Evolutionary conservation across 1,140 invertebrate species (phyloP).

Genomic region (Aporrectodea caliginosa): DNA sequence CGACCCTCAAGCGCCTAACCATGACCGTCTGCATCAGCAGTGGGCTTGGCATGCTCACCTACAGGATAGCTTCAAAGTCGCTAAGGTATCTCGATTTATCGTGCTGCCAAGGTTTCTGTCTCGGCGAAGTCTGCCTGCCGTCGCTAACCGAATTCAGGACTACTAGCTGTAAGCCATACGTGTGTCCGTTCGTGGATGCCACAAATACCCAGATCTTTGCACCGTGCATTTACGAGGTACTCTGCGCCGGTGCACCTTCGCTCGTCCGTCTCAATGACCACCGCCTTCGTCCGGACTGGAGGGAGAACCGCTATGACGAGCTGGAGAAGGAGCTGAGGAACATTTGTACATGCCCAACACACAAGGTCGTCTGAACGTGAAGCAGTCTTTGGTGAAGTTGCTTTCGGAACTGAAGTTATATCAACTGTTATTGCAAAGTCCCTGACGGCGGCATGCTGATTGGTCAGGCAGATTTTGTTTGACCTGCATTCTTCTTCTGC

Average conservation of each 20-base stretch:
- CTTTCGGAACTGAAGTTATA: no score
- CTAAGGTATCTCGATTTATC: constrained; percentile 49
- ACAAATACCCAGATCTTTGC: constrained; percentile 37
- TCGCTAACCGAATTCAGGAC: constrained; percentile 40
- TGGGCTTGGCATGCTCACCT: constrained; percentile 40
- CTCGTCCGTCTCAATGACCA: constrained; percentile 46
- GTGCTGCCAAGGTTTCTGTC: constrained; percentile 47
- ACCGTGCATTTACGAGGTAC: constrained; percentile 45
- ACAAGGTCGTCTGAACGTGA: constrained; percentile 29
- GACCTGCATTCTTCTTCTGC: no score
- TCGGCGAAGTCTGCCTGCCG: constrained; percentile 42
- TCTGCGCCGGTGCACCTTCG: constrained; percentile 41
- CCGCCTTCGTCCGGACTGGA: constrained; percentile 41
- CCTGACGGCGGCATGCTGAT: no score
- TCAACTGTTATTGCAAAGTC: no score
- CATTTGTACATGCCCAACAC: constrained; percentile 44
- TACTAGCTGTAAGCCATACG: constrained; percentile 40
- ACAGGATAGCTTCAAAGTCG: constrained; percentile 38
- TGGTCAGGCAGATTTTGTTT: no score
- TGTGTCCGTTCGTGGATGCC: constrained; percentile 40
- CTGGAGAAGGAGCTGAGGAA: constrained; percentile 44
- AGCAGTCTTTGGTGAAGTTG: no score
- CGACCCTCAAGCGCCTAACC: constrained; percentile 37
- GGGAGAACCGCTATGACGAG: constrained; percentile 30
- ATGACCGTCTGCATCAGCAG: constrained; percentile 48